Percentiles rank a stretch among this genome's conserved stretches.
These are phyloP conservation scores for Daubentonia madagascariensis DNA, from an alignment of 2,113 vertebrate species.

Conservation along the genomic window DNA sequence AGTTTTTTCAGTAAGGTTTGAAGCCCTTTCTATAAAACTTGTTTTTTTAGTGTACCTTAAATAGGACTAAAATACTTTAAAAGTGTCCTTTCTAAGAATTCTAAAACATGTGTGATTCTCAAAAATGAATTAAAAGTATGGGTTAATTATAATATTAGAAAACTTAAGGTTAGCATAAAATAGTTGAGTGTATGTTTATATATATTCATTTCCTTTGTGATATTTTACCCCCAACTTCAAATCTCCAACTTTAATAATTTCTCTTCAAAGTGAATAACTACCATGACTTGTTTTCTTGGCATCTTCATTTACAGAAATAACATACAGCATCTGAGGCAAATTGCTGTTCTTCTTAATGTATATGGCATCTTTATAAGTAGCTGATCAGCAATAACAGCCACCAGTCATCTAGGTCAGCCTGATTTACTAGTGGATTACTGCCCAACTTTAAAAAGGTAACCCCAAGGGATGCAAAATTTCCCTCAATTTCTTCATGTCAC, in stretches of 20 bases:
- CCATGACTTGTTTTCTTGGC: background rate
- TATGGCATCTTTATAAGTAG: background rate
- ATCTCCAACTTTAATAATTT: background rate
- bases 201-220: background rate
- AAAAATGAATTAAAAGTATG: slow-evolving; percentile 55
- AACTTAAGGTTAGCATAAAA: slow-evolving; percentile 33
- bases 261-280: background rate
- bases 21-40: background rate
- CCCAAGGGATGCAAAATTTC: background rate
- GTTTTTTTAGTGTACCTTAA: background rate
- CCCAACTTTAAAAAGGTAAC: background rate
- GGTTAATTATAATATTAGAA: slow-evolving; percentile 51
- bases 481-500: slow-evolving; percentile 6
- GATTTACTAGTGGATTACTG: background rate
- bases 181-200: background rate
- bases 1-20: background rate
- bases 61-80: slow-evolving; percentile 43
- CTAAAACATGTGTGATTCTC: slow-evolving; percentile 45
- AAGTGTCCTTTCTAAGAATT: background rate
- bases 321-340: background rate
- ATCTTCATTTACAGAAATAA: slow-evolving; percentile 54
- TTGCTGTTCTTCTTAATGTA: background rate
- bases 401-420: background rate
- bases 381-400: background rate
- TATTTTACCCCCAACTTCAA: background rate